Conservation (phyloP, 2,113 vertebrate species). For the Lichenostomus cassidix region DNA sequence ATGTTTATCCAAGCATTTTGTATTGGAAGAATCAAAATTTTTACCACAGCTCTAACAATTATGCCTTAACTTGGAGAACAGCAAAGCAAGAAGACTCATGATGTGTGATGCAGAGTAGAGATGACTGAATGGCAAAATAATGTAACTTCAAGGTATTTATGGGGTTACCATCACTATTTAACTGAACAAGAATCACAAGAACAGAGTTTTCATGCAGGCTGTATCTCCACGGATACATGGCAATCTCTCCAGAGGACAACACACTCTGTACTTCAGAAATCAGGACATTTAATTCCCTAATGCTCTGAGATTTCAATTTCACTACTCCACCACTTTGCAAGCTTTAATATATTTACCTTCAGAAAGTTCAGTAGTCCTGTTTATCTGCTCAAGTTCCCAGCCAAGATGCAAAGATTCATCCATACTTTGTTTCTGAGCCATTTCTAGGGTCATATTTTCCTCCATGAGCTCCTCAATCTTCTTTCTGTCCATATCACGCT, state of each 20-base stretch:
- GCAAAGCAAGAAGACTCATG: background rate
- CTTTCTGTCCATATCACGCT: constrained; percentile 93
- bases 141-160: background rate
- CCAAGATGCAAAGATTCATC: constrained; percentile 96
- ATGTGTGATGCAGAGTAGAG: background rate
- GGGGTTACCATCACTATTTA: background rate
- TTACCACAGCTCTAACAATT: background rate
- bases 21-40: background rate
- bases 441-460: constrained; percentile 94
- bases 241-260: background rate
- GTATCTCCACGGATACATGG: background rate
- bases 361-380: constrained; percentile 89
- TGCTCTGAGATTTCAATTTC: background rate
- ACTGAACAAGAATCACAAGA: background rate
- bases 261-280: background rate
- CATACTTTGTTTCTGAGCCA: constrained; percentile 99
- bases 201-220: background rate
- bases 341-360: constrained; percentile 78
- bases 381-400: constrained; percentile 97
- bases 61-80: background rate
- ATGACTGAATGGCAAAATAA: background rate
- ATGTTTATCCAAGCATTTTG: no score
- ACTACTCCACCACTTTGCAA: background rate
- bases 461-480: constrained; percentile 97
- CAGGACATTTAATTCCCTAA: background rate